Percentiles rank a stretch among this genome's conserved stretches.
Conservation (phyloP, 2,113 vertebrate species). For the Psittacus erithacus region DNA sequence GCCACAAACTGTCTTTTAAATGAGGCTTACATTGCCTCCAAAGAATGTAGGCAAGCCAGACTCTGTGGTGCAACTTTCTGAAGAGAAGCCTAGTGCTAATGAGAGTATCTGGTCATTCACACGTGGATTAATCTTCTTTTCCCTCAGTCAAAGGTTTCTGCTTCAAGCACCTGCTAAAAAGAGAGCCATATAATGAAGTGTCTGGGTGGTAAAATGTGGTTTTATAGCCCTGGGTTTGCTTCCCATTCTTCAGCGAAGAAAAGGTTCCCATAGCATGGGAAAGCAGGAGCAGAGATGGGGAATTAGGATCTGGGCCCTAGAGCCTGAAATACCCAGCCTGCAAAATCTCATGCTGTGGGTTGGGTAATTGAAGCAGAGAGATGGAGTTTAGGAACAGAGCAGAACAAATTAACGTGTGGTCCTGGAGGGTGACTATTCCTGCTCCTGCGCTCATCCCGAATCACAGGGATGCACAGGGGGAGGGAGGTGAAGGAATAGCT, state of each 20-base stretch:
- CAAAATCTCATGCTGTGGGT: not conserved
- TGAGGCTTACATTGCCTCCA: slow-evolving; percentile 36
- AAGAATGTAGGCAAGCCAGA: slow-evolving; percentile 63
- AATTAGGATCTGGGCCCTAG: not conserved
- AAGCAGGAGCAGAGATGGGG: not conserved
- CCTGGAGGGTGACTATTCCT: not conserved
- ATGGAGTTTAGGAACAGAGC: slow-evolving; percentile 4
- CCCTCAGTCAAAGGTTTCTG: not conserved
- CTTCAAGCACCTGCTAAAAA: slow-evolving; percentile 33
- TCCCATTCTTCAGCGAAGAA: not conserved
- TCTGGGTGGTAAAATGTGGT: not conserved
- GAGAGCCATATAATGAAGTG: not conserved
- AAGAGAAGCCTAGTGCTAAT: not conserved
- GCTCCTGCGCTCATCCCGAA: not conserved
- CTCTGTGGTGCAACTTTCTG: slow-evolving; percentile 2
- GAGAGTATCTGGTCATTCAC: slow-evolving; percentile 36
- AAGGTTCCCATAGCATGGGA: not conserved
- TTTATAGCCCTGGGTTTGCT: not conserved
- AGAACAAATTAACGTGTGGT: not conserved
- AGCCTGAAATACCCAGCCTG: not conserved
- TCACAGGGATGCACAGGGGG: not conserved
- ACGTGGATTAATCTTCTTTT: slow-evolving; percentile 24
- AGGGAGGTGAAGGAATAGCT: not conserved
- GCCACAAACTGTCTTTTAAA: slow-evolving; percentile 34
- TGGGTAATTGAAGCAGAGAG: slow-evolving; percentile 17